Base-by-base conservation (phyloP, 2,113 vertebrate genomes). In the Cygnus buccinator region DNA sequence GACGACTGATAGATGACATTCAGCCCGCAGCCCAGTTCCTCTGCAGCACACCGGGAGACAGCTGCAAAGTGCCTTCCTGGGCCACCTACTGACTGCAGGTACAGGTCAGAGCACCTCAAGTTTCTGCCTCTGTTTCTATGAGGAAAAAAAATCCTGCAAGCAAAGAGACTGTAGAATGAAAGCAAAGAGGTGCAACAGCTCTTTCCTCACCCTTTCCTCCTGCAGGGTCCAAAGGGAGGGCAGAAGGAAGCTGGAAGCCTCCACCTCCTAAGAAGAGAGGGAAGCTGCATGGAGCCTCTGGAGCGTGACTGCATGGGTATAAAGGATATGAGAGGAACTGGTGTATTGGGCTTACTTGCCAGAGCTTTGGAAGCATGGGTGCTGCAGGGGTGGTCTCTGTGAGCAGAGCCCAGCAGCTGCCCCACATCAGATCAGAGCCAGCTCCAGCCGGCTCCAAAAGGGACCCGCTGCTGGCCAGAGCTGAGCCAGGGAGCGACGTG, bases 1-100 rank as follows among this genome's bases (percentile, higher is more conserved):
- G 17, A 94, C 22, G 28, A 35, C 21, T 1, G 1, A 46, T 16
- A 28, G 0, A 14, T 62, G 37, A 13, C 1, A 3, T 14, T 9
- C 35, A 71, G 14, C 8, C 22, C 21, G 28, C 7, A 62, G 55
- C 21, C 31, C 0, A 0, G 37, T 6, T 74, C 48, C 37, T 52
- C 73, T 84, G 0, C 25, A 11, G 25, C 29, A 74, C 5, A 0
- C 28, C 21, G 28, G 41, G 28, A 1, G 82, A 84, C 29, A 61
- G 61, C 0, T 0, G 25, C 10, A 33, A 46, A 15, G 6, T 52
- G 23, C 31, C 20, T 37, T 66, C 55, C 63, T 22, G 29, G 29
- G 21, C 70, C 33, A 17, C 0, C 0, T 6, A 25, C 81, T 55
- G 33, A 37, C 26, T 65, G 19, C 43, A 91, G 52, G 37, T 35